Evolutionary conservation across 37 sponge, comb jelly and placozoan species (phyloP), one percentile per base, ranked within the genome.

Genomic region (Tethya wilhelma): DNA sequence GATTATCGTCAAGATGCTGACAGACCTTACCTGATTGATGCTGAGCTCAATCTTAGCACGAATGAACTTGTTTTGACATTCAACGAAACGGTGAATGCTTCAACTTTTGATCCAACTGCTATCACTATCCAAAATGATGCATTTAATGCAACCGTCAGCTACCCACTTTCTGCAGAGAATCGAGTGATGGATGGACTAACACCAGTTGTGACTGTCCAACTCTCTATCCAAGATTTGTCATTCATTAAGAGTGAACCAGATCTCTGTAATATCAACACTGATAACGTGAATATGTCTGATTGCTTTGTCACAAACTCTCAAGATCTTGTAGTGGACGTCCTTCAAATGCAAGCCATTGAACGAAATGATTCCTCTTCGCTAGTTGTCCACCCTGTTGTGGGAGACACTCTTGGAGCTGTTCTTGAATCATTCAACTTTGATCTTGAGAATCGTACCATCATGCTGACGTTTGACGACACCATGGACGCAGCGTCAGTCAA

Each of bases 61-160:
- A 88, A 87, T 30, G 26, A 41, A 31, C 63, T 96, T 25, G 23
- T 69, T 4, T 74, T 96, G 7, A 64, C 67, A 29, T 96, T 96
- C 68, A 87, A 87, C 59, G 97, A 96, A 79, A 96, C 94, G 1
- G 91, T 96, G 43, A 84, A 96, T 69, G 72, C 76, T 20, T 37
- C 62, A 14, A 84, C 90, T 4, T 55, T 92, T 29, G 62, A 82
- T 31, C 73, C 78, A 25, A 40, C 84, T 38, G 62, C 32, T n/a
- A 75, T 96, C 38, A 87, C 89, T 6, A 67, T 96, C 4, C 59
- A 69, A 5, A 65, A 87, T 63, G 57, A 30, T 64, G 40, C 44
- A 31, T 56, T 55, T 31, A 90, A 85, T 37, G 36, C 66, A 30
- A 72, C 85, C 45, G 55, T 70, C 20, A 84, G 56, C 75, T 92